Percentiles rank a stretch among this genome's conserved stretches.
These are phyloP conservation scores for Acropora tenuis DNA, from an alignment of 64 coral and sea anemone genomes.

Conservation along the genomic window DNA sequence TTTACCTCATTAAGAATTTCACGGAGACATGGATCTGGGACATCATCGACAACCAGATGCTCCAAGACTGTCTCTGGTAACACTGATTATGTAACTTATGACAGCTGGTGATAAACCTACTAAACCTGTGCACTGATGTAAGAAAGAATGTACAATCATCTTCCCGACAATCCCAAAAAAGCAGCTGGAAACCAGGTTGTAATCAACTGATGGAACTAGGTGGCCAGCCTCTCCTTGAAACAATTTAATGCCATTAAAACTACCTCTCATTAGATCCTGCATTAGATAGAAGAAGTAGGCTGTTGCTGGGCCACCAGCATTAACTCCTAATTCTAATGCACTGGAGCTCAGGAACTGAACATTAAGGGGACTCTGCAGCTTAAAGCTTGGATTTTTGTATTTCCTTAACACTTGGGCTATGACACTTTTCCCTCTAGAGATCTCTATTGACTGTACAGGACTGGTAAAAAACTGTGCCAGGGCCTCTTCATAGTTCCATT, in stretches of 20 bases:
- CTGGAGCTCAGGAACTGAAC: conserved; percentile 32
- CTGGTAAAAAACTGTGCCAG: background rate
- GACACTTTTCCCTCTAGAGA: conserved; percentile 1
- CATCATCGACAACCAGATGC: conserved; percentile 25
- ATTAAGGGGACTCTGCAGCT: conserved; percentile 14
- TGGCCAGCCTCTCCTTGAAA: conserved; percentile 55
- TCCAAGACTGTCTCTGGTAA: conserved; percentile 47
- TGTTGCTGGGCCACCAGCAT: conserved; percentile 35
- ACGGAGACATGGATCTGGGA: conserved; percentile 55
- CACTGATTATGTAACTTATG: conserved; percentile 50
- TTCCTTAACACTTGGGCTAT: conserved; percentile 27
- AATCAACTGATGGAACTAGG: conserved; percentile 33
- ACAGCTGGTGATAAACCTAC: conserved; percentile 36
- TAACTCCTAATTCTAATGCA: background rate
- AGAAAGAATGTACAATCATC: conserved; percentile 44
- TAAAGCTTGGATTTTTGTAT: conserved; percentile 55
- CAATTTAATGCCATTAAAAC: conserved; percentile 42
- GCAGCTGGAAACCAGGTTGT: conserved; percentile 16
- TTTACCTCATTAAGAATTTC: conserved; percentile 28
- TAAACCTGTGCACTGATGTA: conserved; percentile 56
- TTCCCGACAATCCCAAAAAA: conserved; percentile 43
- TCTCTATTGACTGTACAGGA: background rate
- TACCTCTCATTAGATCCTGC: conserved; percentile 34
- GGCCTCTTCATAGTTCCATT: background rate
- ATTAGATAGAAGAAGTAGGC: conserved; percentile 29